phyloP scores from a whole-genome alignment of 2,113 vertebrate species.

The Caracal caracal region DNA sequence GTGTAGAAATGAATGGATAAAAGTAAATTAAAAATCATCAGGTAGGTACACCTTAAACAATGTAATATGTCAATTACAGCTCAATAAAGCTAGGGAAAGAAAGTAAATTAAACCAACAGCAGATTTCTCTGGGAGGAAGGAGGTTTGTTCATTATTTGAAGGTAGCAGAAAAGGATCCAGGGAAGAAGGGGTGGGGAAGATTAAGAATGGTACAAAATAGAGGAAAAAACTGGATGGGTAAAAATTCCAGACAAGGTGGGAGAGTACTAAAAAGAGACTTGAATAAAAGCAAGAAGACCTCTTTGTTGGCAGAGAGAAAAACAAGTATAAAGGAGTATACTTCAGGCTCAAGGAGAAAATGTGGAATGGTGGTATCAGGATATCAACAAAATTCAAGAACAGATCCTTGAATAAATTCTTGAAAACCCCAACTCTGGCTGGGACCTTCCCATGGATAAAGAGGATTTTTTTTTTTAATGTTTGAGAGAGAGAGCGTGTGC shows the following conservation, averaged over 20 bases:
- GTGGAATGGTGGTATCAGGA: not conserved
- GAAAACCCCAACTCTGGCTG: not conserved
- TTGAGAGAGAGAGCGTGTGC: too few relatives aligned
- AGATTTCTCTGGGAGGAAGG: not conserved
- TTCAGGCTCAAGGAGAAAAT: not conserved
- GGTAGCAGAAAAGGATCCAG: not conserved
- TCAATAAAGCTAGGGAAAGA: not conserved
- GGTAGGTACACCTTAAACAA: not conserved
- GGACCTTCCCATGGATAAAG: not conserved
- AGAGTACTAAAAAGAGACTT: not conserved
- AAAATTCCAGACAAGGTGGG: not conserved
- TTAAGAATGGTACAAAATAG: not conserved
- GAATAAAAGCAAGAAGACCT: not conserved
- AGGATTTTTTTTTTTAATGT: too few relatives aligned
- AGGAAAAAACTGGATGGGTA: not conserved
- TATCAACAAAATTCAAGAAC: not conserved
- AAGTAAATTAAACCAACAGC: not conserved
- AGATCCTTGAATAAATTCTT: not conserved
- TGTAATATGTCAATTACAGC: not conserved
- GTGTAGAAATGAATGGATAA: not conserved
- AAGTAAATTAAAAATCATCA: slow-evolving; percentile 7
- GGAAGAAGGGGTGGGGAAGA: not conserved
- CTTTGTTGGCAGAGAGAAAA: not conserved
- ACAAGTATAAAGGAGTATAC: not conserved
- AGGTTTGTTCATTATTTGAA: not conserved